A percentile compares a stretch with the other conserved stretches of the same genome.
Conservation (phyloP, 2,888 invertebrate species). For the Hirtodrosophila histrioides region DNA sequence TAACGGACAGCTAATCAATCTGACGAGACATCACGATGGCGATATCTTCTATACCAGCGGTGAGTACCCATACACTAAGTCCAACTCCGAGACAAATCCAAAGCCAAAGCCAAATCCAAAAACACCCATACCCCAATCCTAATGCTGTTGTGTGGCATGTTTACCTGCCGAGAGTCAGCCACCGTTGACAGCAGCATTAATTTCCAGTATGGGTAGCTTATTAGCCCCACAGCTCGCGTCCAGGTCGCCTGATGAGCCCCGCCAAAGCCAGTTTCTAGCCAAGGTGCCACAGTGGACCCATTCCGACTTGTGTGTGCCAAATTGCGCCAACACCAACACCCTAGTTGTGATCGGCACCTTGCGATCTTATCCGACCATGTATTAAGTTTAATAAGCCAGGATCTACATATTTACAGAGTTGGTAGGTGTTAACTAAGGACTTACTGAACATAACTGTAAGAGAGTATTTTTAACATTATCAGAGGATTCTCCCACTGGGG, state of each 20-base stretch:
- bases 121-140: not conserved
- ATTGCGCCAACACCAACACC: no score
- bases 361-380: no score
- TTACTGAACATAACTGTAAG: no score
- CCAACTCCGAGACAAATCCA: not conserved
- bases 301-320: no score
- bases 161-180: conserved; percentile 15
- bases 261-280: conserved; percentile 19
- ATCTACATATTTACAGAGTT: no score
- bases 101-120: conserved; percentile 14
- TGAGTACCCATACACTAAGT: conserved; percentile 63
- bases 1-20: conserved; percentile 81
- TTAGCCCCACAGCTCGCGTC: conserved; percentile 31
- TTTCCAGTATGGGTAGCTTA: conserved; percentile 51
- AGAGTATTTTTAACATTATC: no score
- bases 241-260: conserved; percentile 32
- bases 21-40: conserved; percentile 84
- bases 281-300: no score
- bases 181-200: conserved; percentile 71
- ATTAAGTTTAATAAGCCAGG: no score
- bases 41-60: conserved; percentile 84
- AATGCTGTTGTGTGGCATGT: conserved; percentile 41
- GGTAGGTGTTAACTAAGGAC: no score
- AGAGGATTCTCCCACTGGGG: no score
- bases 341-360: no score